A percentile compares a stretch with the other conserved stretches of the same genome.
Evolutionary conservation across 2,113 vertebrate genomes (phyloP).

Genomic region (Hemiprocne comata): DNA sequence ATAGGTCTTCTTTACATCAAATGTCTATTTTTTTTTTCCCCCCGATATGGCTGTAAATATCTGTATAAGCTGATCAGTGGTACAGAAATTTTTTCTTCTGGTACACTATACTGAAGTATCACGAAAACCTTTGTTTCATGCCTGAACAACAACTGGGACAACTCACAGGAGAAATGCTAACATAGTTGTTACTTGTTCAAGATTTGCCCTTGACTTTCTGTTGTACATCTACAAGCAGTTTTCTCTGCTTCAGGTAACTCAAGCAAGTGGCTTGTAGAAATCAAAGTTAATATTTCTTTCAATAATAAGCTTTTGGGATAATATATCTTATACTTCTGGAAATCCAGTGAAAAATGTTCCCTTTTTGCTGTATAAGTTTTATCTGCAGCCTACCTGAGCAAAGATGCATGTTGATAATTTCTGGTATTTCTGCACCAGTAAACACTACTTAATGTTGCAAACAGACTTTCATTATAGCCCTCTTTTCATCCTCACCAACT

Average conservation of each 20-base stretch:
- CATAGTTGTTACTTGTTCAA: neutral
- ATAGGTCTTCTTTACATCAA: neutral
- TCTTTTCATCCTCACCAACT: neutral
- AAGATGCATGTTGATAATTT: conserved; percentile 51
- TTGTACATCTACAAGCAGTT: neutral
- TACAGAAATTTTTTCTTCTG: neutral
- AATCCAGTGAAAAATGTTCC: neutral
- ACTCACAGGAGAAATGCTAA: neutral
- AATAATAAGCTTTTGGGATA: neutral
- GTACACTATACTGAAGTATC: neutral
- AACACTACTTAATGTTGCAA: conserved; percentile 36
- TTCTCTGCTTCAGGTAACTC: neutral
- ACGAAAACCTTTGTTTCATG: conserved; percentile 26
- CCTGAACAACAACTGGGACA: neutral
- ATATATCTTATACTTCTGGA: neutral
- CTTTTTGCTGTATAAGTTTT: neutral
- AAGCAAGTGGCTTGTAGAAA: neutral
- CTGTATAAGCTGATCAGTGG: neutral
- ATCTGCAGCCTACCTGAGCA: neutral
- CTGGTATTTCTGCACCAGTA: conserved; percentile 39
- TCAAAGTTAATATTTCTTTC: neutral
- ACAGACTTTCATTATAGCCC: neutral
- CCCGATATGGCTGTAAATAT: neutral
- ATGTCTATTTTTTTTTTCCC: neutral
- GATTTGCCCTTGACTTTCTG: conserved; percentile 45